Evolutionary conservation across 2,888 invertebrate genomes (phyloP).

Genomic region (Trimorus sp.): DNA sequence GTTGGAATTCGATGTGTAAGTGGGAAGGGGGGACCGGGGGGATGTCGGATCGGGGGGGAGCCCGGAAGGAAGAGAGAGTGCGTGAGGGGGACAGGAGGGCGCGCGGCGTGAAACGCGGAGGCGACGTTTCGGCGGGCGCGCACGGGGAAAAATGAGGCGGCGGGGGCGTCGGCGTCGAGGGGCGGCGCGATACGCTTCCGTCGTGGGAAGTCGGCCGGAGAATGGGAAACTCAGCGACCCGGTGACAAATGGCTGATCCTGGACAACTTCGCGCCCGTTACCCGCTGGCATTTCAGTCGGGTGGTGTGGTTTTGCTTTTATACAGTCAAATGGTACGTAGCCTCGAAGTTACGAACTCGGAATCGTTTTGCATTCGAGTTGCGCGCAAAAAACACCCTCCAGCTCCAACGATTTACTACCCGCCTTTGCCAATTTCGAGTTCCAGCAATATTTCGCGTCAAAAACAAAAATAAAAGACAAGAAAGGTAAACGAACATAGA

Average conservation of each 20-base stretch:
- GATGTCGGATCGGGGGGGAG: conserved; percentile 55
- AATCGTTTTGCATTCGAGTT: conserved; percentile 22
- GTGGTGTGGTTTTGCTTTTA: conserved; percentile 55
- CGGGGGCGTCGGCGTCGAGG: conserved; percentile 53
- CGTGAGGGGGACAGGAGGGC: conserved; percentile 73
- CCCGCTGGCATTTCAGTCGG: conserved; percentile 53
- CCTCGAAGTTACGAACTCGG: conserved; percentile 36
- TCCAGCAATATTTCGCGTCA: no score
- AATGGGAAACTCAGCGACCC: conserved; percentile 81
- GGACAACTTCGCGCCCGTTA: conserved; percentile 63
- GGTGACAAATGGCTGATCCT: conserved; percentile 81
- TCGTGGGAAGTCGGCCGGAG: conserved; percentile 80
- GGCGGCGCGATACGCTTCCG: conserved; percentile 71
- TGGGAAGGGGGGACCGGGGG: not conserved
- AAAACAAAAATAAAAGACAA: no score
- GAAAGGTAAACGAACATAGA: no score
- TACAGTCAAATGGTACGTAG: conserved; percentile 40
- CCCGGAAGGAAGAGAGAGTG: conserved; percentile 71
- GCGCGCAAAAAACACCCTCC: not conserved
- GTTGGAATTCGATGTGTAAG: conserved; percentile 36
- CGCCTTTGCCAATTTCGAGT: no score
- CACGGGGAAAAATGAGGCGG: conserved; percentile 66
- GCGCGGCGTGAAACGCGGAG: not conserved
- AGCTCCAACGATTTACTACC: not conserved
- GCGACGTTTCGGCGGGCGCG: conserved; percentile 40